Evolutionary conservation across 2,113 vertebrate species (phyloP).

Genomic region (Numenius arquata): DNA sequence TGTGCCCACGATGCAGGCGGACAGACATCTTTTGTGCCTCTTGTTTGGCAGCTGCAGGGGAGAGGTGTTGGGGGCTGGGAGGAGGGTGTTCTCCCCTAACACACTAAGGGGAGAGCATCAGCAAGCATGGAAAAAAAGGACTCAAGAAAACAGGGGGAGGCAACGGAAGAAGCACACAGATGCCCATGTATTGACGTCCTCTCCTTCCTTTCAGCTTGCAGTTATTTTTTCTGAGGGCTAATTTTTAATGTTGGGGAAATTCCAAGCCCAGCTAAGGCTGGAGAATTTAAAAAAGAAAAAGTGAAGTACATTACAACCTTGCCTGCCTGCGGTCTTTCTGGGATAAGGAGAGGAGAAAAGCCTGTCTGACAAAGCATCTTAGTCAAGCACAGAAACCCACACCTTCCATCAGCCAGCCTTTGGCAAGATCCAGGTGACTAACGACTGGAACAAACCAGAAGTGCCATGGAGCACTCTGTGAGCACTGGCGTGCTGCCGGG

Average conservation of each 20-base stretch:
- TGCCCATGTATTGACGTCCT: not conserved
- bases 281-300: not conserved
- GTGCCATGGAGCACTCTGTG: rapidly evolving
- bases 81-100: not conserved
- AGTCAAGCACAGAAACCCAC: not conserved
- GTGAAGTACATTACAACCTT: not conserved
- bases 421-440: not conserved
- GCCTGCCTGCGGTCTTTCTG: not conserved
- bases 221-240: not conserved
- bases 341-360: not conserved
- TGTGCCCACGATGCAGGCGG: not conserved
- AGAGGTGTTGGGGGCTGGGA: not conserved
- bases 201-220: not conserved
- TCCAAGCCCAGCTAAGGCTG: not conserved
- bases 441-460: not conserved
- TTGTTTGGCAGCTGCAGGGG: constrained; percentile 23
- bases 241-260: not conserved
- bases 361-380: not conserved
- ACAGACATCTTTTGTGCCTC: constrained; percentile 47
- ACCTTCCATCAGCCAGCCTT: not conserved
- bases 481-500: rapidly evolving
- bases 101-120: not conserved
- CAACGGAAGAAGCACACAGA: not conserved
- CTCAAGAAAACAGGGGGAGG: not conserved
- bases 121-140: not conserved